phyloP scores from a whole-genome alignment of 2,888 invertebrate species.

The Malthinus seriepunctatus region DNA sequence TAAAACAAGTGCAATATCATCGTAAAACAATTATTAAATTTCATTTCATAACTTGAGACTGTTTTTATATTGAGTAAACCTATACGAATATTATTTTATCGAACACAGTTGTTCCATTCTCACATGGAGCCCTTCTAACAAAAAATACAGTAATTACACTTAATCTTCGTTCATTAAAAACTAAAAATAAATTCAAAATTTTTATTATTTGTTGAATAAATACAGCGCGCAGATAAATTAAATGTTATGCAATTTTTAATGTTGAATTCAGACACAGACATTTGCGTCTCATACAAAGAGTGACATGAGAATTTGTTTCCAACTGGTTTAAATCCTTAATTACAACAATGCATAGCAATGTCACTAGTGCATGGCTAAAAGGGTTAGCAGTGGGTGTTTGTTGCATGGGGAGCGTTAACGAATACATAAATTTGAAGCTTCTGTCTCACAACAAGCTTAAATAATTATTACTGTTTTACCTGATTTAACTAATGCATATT shows the following conservation, averaged over 20 bases:
- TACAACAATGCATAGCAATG: constrained; percentile 27
- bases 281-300: constrained; percentile 5
- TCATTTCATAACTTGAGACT: too few species aligned
- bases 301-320: constrained; percentile 23
- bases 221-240: neutral
- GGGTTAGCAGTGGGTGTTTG: constrained; percentile 16
- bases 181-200: too few species aligned
- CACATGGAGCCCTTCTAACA: too few species aligned
- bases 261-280: neutral
- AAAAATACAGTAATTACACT: too few species aligned
- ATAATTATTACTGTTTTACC: constrained; percentile 10
- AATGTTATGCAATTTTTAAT: constrained; percentile 7
- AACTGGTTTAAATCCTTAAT: constrained; percentile 22
- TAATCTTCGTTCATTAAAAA: too few species aligned
- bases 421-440: constrained; percentile 21
- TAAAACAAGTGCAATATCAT: too few species aligned
- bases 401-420: constrained; percentile 17
- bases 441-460: constrained; percentile 7
- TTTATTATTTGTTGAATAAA: too few species aligned
- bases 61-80: too few species aligned
- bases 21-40: too few species aligned
- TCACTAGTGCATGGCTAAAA: constrained; percentile 20
- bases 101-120: too few species aligned
- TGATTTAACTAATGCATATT: neutral
- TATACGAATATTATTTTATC: too few species aligned